These are phyloP conservation scores for Simalia tracyae DNA, from an alignment of 2,797 vertebrate genomes.

Conservation along the genomic window DNA sequence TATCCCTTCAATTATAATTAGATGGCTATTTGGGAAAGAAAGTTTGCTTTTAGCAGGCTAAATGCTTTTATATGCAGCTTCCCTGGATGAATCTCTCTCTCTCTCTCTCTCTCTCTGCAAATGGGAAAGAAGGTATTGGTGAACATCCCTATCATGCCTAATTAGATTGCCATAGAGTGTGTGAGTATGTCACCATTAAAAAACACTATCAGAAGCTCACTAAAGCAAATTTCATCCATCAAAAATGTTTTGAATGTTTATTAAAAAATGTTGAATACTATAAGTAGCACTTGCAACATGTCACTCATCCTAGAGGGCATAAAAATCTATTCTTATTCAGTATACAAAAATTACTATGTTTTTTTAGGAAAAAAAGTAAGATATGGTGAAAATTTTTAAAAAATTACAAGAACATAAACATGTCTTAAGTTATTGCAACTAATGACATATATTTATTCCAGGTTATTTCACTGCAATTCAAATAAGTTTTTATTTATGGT, in stretches of 20 bases:
- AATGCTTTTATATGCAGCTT: not conserved
- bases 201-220: not conserved
- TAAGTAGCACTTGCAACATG: not conserved
- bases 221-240: slow-evolving; percentile 8
- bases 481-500: not conserved
- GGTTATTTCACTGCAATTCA: slow-evolving; percentile 25
- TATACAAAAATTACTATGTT: not conserved
- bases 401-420: not conserved
- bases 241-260: not conserved
- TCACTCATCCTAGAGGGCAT: too few species aligned
- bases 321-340: not conserved
- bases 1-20: not conserved
- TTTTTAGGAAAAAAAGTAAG: not conserved
- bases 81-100: not conserved
- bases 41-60: too few species aligned
- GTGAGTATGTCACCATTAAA: not conserved
- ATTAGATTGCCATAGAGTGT: not conserved
- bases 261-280: not conserved
- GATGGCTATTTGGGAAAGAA: not conserved
- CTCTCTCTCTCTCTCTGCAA: not conserved
- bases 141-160: rapidly evolving
- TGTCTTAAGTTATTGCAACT: not conserved
- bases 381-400: not conserved
- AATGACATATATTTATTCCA: not conserved
- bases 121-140: not conserved